Evolutionary conservation across 2,888 invertebrate species (phyloP).

Genomic region (Coenonympha glycerion): DNA sequence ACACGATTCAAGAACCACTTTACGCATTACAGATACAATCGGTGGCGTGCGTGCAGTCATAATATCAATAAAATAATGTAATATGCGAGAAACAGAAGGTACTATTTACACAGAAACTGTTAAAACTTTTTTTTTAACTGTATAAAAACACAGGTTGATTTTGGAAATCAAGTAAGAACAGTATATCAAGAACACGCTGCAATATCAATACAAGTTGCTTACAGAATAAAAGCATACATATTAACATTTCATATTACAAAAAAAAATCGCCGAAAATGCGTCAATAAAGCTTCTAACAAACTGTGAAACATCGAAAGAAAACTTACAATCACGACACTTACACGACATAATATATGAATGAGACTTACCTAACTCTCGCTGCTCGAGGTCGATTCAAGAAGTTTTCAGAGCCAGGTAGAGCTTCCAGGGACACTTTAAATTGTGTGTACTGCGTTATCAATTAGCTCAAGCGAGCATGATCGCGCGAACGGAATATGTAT

Average conservation of each 20-base stretch:
- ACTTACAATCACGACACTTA: neutral
- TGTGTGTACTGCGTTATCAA: conserved; percentile 58
- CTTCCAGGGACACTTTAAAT: conserved; percentile 43
- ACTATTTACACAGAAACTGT: too few relatives aligned
- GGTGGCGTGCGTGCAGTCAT: conserved; percentile 2
- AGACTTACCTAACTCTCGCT: conserved; percentile 37
- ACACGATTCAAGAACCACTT: conserved; percentile 56
- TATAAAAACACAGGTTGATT: neutral
- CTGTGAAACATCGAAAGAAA: neutral
- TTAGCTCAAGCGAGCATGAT: conserved; percentile 61
- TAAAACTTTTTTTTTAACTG: neutral
- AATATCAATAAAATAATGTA: neutral
- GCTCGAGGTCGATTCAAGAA: conserved; percentile 42
- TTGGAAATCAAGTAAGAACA: neutral
- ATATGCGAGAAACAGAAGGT: neutral
- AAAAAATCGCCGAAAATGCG: conserved; percentile 34
- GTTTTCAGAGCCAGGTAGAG: conserved; percentile 33
- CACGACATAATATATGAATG: too few relatives aligned
- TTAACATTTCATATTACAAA: neutral
- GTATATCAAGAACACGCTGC: neutral
- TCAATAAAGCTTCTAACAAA: neutral
- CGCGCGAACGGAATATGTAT: conserved; percentile 54
- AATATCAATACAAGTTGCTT: neutral
- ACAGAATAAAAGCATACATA: neutral
- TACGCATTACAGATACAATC: conserved; percentile 33